phyloP scores from a whole-genome alignment of 2,113 vertebrate species.

The Archocentrus centrarchus region DNA sequence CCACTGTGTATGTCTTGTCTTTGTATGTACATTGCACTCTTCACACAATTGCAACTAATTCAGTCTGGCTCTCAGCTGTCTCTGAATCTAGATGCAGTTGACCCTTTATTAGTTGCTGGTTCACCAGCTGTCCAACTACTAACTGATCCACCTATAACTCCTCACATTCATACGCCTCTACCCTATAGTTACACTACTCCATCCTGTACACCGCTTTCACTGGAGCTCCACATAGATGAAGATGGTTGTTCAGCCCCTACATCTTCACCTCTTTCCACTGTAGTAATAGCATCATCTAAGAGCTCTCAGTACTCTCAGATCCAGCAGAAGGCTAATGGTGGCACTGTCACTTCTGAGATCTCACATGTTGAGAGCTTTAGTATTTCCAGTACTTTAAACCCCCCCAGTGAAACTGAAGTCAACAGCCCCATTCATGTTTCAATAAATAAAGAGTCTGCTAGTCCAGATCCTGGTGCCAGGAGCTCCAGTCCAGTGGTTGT shows the following conservation, averaged over 20 bases:
- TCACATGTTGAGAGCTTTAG: conserved; percentile 33
- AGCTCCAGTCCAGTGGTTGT: conserved; percentile 36
- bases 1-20: conserved; percentile 60
- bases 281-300: conserved; percentile 34
- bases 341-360: conserved; percentile 33
- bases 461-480: conserved; percentile 9
- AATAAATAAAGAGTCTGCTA: conserved; percentile 2
- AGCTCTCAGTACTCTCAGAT: conserved; percentile 43
- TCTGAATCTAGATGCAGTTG: conserved; percentile 77
- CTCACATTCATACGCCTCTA: conserved; percentile 27
- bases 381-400: conserved; percentile 31
- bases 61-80: conserved; percentile 88
- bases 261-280: conserved; percentile 22
- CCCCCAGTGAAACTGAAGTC: conserved; percentile 12
- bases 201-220: conserved; percentile 36
- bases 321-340: conserved; percentile 35
- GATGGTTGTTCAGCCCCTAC: conserved; percentile 45
- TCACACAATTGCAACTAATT: conserved; percentile 37
- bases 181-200: conserved; percentile 40
- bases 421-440: conserved; percentile 5
- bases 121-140: conserved; percentile 15
- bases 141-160: conserved; percentile 3
- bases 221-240: conserved; percentile 77
- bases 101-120: conserved; percentile 23
- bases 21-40: conserved; percentile 17